These are phyloP conservation scores for Leptarthrus brevirostris DNA, from an alignment of 2,888 invertebrate species.

Conservation along the genomic window DNA sequence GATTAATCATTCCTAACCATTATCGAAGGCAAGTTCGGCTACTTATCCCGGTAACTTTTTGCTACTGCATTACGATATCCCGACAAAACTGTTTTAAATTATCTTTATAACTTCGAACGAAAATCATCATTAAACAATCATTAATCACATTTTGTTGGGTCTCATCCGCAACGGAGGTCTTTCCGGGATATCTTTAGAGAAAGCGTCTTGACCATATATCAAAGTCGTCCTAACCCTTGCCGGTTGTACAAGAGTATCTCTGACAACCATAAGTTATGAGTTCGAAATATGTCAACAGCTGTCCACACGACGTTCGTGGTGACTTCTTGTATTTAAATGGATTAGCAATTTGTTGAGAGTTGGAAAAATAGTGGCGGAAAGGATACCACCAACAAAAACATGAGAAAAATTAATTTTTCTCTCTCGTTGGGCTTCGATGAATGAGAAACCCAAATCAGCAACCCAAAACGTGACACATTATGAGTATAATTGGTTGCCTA, in stretches of 20 bases:
- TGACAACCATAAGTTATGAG: constrained; percentile 39
- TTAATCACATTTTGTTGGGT: constrained; percentile 20
- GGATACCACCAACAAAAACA: neutral
- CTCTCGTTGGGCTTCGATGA: constrained; percentile 10
- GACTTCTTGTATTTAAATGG: neutral
- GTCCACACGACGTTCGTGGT: neutral
- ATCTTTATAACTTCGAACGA: constrained; percentile 27
- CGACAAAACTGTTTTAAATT: constrained; percentile 27
- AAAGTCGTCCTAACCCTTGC: constrained; percentile 39
- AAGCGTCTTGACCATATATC: constrained; percentile 21
- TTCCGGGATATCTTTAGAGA: neutral
- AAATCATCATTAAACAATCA: constrained; percentile 42
- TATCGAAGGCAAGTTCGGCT: neutral
- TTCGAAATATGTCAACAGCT: constrained; percentile 41
- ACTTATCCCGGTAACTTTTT: neutral
- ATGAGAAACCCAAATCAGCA: constrained; percentile 34
- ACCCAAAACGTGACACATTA: constrained; percentile 45
- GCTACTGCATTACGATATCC: neutral
- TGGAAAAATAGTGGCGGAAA: neutral
- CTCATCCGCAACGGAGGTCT: neutral
- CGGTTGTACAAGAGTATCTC: neutral
- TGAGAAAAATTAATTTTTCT: constrained; percentile 17
- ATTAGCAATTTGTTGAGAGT: constrained; percentile 34
- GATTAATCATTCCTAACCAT: constrained; percentile 14
- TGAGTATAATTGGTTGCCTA: constrained; percentile 30